Base-by-base conservation (phyloP, 1,140 invertebrate genomes). In the Drosophila jambulina region DNA sequence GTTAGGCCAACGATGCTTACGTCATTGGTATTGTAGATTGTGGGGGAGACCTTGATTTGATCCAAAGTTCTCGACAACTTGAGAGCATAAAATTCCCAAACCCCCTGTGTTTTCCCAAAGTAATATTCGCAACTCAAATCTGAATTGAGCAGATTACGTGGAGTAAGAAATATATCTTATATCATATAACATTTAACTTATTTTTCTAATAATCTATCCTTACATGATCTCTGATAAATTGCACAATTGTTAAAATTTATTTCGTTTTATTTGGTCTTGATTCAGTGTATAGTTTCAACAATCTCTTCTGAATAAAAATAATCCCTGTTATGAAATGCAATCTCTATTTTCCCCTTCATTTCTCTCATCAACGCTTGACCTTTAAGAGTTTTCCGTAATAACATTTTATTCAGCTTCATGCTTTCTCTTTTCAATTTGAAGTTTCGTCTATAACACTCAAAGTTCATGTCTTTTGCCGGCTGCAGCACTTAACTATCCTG, bases 371-470 rank as follows among this genome's bases (percentile, higher is more conserved):
- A 7, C 15, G 9, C 21, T 25, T 38, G 53, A 38, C 53, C 53
- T 56, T 56, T 56, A 25, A 25, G 34, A 17, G 2, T 12, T 36
- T 27, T 25, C 13, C 21, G 32, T 21, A 27, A 10, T 62, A 15
- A 38, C 25, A 8, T 54, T 38, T 38, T 21, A 57, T 43, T 15
- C 17, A n/a, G 0, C 23, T 62, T 13, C 23, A 25, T 45, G 45
- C 9, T 34, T 17, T 12, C n/a, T 25, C 6, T 62, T 62, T 43
- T 67, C 23, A 46, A 46, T 46, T 62, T 34, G 10, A 46, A 46
- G 43, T 63, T 67, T 36, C 32, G 6, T 21, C 43, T 59, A 32
- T 64, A 48, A 38, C 32, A 63, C 40, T 67, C 25, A 67, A 67
- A 32, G 43, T 38, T 48, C 10, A 63, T 62, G 48, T 48, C 54